These are phyloP conservation scores for Drosophila nr. fundita DNA, from an alignment of 2,888 invertebrate genomes.

Conservation along the genomic window DNA sequence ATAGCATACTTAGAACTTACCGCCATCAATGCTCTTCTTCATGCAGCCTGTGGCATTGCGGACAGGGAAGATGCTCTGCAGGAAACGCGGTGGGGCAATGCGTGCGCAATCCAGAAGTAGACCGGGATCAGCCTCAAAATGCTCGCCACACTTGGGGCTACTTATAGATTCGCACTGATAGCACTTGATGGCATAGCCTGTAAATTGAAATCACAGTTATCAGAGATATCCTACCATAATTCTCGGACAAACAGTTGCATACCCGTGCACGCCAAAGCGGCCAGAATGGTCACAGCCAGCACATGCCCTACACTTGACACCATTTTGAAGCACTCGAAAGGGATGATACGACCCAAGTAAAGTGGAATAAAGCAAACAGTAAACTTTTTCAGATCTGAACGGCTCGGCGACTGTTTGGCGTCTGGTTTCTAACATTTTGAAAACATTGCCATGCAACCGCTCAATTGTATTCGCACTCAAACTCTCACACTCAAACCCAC, in stretches of 20 bases:
- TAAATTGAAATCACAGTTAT: not conserved
- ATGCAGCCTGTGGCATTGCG: constrained; percentile 83
- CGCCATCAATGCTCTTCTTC: constrained; percentile 77
- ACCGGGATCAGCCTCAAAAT: constrained; percentile 74
- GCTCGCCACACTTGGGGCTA: constrained; percentile 78
- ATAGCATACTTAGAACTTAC: constrained; percentile 68
- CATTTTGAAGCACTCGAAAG: constrained; percentile 63
- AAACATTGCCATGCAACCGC: constrained; percentile 19
- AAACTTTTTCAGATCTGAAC: constrained; percentile 47
- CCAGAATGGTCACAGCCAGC: constrained; percentile 74
- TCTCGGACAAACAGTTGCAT: constrained; percentile 31
- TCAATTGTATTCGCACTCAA: constrained; percentile 15
- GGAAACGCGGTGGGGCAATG: constrained; percentile 76
- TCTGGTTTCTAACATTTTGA: constrained; percentile 41
- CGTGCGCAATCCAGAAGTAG: constrained; percentile 77
- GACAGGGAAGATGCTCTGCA: constrained; percentile 61
- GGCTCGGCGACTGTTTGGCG: constrained; percentile 38
- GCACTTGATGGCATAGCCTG: constrained; percentile 83
- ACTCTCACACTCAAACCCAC: constrained; percentile 9
- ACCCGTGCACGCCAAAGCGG: constrained; percentile 79
- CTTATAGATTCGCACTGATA: constrained; percentile 82
- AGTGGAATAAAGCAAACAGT: not conserved
- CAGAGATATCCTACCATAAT: not conserved
- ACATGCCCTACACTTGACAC: constrained; percentile 74
- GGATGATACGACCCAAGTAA: not conserved